Conservation (phyloP, 1,140 invertebrate genomes). For the Thaumatotibia leucotreta region DNA sequence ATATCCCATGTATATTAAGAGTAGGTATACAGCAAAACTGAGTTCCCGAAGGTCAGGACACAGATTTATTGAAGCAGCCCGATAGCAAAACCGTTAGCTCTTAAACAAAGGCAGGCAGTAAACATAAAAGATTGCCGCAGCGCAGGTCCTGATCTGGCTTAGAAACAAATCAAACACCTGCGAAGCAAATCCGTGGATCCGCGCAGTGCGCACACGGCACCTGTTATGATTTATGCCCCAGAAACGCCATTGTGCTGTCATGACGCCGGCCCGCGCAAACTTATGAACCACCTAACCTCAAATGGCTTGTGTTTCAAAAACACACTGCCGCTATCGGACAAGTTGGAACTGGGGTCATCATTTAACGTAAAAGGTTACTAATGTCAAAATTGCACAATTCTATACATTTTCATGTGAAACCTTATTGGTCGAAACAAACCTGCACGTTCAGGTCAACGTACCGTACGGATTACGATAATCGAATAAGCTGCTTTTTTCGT, state of each 20-base stretch:
- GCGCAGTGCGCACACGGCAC: slow-evolving; percentile 52
- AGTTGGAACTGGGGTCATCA: neutral
- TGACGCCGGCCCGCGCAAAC: slow-evolving; percentile 38
- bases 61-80: neutral
- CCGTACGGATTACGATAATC: slow-evolving; percentile 9
- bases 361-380: neutral
- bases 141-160: slow-evolving; percentile 19
- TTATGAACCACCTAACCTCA: slow-evolving; percentile 52
- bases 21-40: neutral
- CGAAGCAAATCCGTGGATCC: slow-evolving; percentile 32
- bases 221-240: slow-evolving; percentile 61
- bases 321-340: slow-evolving; percentile 18
- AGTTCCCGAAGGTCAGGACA: neutral
- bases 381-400: neutral
- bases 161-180: slow-evolving; percentile 38
- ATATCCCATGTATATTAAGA: neutral
- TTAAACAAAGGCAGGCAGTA: neutral
- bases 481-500: slow-evolving; percentile 6
- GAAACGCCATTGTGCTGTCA: slow-evolving; percentile 60
- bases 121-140: slow-evolving; percentile 20
- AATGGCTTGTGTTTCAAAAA: slow-evolving; percentile 35
- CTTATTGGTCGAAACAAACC: neutral
- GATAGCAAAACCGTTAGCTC: slow-evolving; percentile 8
- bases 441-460: neutral
- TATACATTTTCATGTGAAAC: neutral